A percentile compares a stretch with the other conserved stretches of the same genome.
phyloP scores from a whole-genome alignment of 2,797 vertebrate genomes.

The Falco naumanni region DNA sequence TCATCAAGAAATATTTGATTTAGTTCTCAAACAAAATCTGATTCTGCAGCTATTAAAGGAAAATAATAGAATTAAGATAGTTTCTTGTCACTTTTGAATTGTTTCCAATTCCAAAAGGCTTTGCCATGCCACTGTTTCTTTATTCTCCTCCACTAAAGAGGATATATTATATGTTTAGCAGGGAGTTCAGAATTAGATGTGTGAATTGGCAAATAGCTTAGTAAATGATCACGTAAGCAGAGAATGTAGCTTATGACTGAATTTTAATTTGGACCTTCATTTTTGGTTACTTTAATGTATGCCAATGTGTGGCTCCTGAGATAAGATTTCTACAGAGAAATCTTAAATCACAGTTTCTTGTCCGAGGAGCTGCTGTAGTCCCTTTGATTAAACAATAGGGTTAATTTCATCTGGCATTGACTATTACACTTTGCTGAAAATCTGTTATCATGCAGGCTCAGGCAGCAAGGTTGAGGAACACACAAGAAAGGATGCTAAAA shows the following conservation, averaged over 20 bases:
- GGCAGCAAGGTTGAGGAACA: not conserved
- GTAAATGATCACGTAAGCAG: not conserved
- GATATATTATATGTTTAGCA: not conserved
- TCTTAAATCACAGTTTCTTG: not conserved
- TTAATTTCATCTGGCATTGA: not conserved
- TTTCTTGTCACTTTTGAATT: not conserved
- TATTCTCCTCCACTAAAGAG: not conserved
- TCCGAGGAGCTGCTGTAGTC: not conserved
- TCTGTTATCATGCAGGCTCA: not conserved
- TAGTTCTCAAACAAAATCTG: not conserved
- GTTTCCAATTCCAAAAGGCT: not conserved
- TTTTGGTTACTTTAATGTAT: not conserved
- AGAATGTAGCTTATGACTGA: not conserved
- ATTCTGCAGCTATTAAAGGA: not conserved
- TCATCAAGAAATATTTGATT: not conserved
- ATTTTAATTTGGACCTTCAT: not conserved
- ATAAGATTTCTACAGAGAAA: conserved; percentile 30
- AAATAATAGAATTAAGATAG: not conserved
- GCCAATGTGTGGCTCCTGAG: not conserved
- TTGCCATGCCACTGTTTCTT: not conserved
- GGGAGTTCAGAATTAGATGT: not conserved
- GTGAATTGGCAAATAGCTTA: not conserved
- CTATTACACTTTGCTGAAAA: not conserved
- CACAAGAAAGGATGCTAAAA: not conserved
- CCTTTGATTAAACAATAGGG: not conserved